Evolutionary conservation across 2,888 invertebrate genomes (phyloP), one percentile per base, ranked within the genome.

Genomic region (Tryphoninae sp.): DNA sequence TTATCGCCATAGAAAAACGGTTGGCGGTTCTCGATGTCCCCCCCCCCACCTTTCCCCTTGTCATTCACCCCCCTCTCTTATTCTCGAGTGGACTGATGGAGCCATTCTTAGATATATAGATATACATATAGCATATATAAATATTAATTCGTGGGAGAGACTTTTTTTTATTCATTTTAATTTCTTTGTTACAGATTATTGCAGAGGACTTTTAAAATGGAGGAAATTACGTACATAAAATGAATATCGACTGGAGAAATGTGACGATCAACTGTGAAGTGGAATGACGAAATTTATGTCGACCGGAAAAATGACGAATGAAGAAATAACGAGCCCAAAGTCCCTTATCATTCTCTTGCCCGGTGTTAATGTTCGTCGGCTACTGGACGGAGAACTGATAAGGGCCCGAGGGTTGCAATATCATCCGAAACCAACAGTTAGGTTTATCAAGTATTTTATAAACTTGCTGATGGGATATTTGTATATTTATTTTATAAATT

Each of bases 331-430:
- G 92, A 90, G 91, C 91, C 90, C 88, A 89, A 89, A 91, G 89
- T 86, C 97, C 97, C 97, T 97, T 98, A 96, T 97, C 97, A 98
- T 97, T 97, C 96, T 96, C 95, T 94, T 95, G 96, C 96, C 97
- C 96, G 96, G 96, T 97, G 95, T 95, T 93, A 26, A 87, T 86
- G 84, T 85, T 90, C 93, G 93, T 92, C 93, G 92, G 95, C 96
- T 92, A 97, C 97, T 97, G 97, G 97, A 98, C 97, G 97, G 97
- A 98, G 97, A 97, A 97, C 97, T 97, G 97, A 97, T 97, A 97
- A 97, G 97, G 97, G 97, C 97, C 95, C 95, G 95, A 95, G 95
- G 94, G 93, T 93, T 92, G 93, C 93, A 93, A 92, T 93, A 87
- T 89, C 92, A 88, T 89, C 92, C 88, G 82, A 87, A 4, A 13